Conservation (phyloP, 92 coral and sea anemone genomes). For the Epizoanthus illoricatus region DNA sequence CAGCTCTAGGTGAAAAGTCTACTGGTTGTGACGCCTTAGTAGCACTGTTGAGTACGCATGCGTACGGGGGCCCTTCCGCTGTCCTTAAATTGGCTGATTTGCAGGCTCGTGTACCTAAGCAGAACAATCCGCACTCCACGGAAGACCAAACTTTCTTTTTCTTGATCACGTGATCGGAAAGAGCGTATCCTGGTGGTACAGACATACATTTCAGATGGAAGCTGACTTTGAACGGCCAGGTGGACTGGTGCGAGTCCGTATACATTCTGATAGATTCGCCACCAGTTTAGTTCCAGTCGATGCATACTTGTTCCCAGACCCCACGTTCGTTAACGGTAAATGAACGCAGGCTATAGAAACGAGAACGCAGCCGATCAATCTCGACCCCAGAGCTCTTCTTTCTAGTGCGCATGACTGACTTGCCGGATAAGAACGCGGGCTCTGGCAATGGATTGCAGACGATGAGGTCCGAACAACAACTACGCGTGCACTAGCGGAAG, state of each 20-base stretch:
- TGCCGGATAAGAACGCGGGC: too few relatives aligned
- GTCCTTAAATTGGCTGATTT: slow-evolving; percentile 28
- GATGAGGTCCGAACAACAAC: too few relatives aligned
- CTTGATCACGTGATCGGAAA: slow-evolving; percentile 21
- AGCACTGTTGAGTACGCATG: slow-evolving; percentile 27
- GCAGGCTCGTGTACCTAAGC: slow-evolving; percentile 15
- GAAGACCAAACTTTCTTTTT: slow-evolving; percentile 37
- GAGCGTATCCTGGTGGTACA: slow-evolving; percentile 14
- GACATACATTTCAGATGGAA: neutral
- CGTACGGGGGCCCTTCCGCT: slow-evolving; percentile 28
- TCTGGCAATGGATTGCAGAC: too few relatives aligned
- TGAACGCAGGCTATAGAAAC: too few relatives aligned
- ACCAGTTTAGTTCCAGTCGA: too few relatives aligned
- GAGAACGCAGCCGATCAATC: too few relatives aligned
- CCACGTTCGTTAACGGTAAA: too few relatives aligned
- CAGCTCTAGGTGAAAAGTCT: slow-evolving; percentile 16
- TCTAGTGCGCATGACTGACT: too few relatives aligned
- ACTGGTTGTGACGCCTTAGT: slow-evolving; percentile 3
- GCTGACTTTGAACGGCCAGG: neutral
- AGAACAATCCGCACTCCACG: slow-evolving; percentile 20
- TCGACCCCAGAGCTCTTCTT: too few relatives aligned
- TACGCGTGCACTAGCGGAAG: too few relatives aligned
- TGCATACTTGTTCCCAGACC: too few relatives aligned
- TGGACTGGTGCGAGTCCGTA: neutral
- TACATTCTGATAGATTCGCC: too few relatives aligned